Conservation (phyloP, 2,113 vertebrate genomes). For the Mastomys natalensis region DNA sequence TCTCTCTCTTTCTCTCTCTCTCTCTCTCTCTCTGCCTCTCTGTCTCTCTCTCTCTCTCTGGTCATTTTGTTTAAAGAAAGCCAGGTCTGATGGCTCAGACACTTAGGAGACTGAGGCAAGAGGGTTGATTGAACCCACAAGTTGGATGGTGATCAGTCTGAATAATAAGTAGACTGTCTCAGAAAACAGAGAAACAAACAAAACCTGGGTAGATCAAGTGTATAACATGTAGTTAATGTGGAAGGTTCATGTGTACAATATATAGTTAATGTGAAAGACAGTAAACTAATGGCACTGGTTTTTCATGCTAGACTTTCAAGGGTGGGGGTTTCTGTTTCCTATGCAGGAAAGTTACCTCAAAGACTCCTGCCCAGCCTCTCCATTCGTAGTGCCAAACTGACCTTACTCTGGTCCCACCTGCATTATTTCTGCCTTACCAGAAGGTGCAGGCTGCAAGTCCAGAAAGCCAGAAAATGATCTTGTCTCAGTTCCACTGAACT, state of each 20-base stretch:
- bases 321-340: neutral
- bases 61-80: neutral
- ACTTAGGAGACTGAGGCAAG: neutral
- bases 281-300: neutral
- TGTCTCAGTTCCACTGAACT: neutral
- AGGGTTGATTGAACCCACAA: neutral
- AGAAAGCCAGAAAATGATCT: neutral
- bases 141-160: neutral
- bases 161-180: neutral
- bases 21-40: too few species aligned
- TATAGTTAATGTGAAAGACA: neutral
- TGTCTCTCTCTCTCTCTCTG: neutral
- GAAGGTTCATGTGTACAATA: too few species aligned
- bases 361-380: neutral
- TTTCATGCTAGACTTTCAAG: neutral
- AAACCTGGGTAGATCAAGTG: neutral
- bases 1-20: too few species aligned
- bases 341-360: neutral
- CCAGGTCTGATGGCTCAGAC: neutral
- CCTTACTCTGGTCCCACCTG: neutral
- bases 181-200: constrained; percentile 11
- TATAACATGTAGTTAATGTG: too few species aligned
- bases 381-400: neutral
- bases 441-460: neutral
- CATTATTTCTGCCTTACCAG: neutral